These are phyloP conservation scores for Mellilla xanthometata DNA, from an alignment of 2,888 invertebrate species.

Conservation along the genomic window DNA sequence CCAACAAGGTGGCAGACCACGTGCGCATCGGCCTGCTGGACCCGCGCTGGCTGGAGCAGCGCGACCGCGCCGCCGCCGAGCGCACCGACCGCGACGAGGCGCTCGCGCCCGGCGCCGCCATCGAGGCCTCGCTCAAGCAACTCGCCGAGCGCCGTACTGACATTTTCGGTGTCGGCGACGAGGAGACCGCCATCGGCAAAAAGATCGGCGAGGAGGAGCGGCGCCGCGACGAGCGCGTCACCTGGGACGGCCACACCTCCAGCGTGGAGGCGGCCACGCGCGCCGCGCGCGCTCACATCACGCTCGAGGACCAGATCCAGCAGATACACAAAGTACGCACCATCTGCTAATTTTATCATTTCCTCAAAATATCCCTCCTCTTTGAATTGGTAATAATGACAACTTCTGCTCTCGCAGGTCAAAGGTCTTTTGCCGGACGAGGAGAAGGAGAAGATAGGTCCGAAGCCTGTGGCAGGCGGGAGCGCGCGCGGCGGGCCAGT, in stretches of 20 bases:
- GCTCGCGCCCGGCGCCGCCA: conserved; percentile 88
- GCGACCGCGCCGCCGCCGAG: conserved; percentile 96
- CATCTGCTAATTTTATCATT: not conserved
- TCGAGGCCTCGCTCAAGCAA: conserved; percentile 95
- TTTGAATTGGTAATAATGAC: too few species aligned
- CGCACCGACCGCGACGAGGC: conserved; percentile 90
- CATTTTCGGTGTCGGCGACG: conserved; percentile 99
- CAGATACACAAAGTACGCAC: conserved; percentile 94
- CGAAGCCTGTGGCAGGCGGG: conserved; percentile 87
- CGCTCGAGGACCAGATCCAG: conserved; percentile 97
- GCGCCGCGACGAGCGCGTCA: conserved; percentile 94
- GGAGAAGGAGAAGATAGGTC: conserved; percentile 98
- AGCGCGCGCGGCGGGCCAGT: conserved; percentile 31
- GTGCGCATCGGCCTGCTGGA: conserved; percentile 98
- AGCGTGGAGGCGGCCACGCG: conserved; percentile 97
- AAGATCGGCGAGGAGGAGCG: conserved; percentile 96
- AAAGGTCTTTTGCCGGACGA: conserved; percentile 97
- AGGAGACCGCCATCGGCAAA: conserved; percentile 99
- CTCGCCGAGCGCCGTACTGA: conserved; percentile 99
- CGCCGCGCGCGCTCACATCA: conserved; percentile 96
- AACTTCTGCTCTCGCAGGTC: too few species aligned
- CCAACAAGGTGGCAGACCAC: conserved; percentile 97
- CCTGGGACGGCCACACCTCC: conserved; percentile 99
- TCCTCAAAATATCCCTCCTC: too few species aligned
- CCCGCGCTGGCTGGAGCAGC: conserved; percentile 98